Evolutionary conservation across 2,888 invertebrate species (phyloP).

Genomic region (Euphydryas editha): DNA sequence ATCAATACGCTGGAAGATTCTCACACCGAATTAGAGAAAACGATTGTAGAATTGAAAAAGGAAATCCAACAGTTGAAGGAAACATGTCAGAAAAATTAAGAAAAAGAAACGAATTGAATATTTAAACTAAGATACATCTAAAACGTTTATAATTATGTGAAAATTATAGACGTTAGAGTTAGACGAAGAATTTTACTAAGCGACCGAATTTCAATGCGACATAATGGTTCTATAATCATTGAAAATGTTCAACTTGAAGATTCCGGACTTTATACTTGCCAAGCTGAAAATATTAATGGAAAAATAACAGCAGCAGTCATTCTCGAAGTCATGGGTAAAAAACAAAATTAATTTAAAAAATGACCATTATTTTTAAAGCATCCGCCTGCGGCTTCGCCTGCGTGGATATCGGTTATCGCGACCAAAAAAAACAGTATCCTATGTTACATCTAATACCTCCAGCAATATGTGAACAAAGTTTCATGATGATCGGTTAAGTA

Average conservation of each 20-base stretch:
- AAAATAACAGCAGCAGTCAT: constrained; percentile 85
- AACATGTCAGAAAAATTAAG: constrained; percentile 55
- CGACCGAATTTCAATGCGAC: constrained; percentile 78
- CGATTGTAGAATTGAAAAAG: constrained; percentile 55
- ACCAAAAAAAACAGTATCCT: too few species aligned
- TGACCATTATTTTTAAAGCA: constrained; percentile 8
- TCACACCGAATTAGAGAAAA: constrained; percentile 53
- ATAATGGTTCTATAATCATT: constrained; percentile 87
- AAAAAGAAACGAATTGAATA: neutral
- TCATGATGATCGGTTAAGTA: too few species aligned
- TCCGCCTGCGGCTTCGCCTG: constrained; percentile 86
- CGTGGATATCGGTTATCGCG: constrained; percentile 87
- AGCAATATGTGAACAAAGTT: too few species aligned
- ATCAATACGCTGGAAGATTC: constrained; percentile 55
- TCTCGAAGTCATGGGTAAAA: constrained; percentile 88
- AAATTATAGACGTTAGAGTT: too few species aligned
- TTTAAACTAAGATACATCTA: neutral
- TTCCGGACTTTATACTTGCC: constrained; percentile 89
- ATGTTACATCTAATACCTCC: too few species aligned
- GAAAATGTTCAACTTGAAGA: constrained; percentile 84
- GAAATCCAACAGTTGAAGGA: constrained; percentile 62
- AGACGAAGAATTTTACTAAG: constrained; percentile 80
- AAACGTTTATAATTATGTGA: neutral
- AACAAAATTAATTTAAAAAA: neutral
- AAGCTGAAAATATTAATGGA: constrained; percentile 88